Evolutionary conservation across 2,888 invertebrate genomes (phyloP).

Genomic region (Eugnorisma glareosa): DNA sequence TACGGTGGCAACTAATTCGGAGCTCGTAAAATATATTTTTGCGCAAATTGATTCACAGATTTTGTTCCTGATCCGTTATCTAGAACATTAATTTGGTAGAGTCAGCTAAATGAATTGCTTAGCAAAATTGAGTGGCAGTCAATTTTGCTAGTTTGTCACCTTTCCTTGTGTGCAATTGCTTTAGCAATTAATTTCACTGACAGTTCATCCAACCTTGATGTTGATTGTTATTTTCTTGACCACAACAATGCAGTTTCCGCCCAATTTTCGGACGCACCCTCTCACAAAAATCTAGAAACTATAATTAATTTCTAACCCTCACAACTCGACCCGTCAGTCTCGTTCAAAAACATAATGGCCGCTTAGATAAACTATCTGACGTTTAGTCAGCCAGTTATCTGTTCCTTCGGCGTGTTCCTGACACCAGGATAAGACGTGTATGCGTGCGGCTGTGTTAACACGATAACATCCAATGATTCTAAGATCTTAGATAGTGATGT

Average conservation of each 20-base stretch:
- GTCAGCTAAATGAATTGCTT: background rate
- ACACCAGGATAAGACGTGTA: constrained; percentile 47
- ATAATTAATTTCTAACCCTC: background rate
- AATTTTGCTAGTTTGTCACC: background rate
- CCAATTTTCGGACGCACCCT: background rate
- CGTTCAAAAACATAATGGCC: background rate
- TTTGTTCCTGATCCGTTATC: background rate
- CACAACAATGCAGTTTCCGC: background rate
- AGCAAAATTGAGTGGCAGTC: background rate
- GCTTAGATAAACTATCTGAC: constrained; percentile 57
- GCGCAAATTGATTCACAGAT: background rate
- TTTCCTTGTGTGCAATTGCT: background rate
- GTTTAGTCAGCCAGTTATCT: constrained; percentile 60
- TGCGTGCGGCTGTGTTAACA: constrained; percentile 24
- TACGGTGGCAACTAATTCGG: background rate
- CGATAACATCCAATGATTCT: constrained; percentile 43
- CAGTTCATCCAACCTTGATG: background rate
- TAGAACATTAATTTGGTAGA: background rate
- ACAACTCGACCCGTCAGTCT: background rate
- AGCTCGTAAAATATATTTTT: background rate
- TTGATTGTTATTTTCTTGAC: background rate
- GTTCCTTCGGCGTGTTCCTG: constrained; percentile 32
- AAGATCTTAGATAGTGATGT: constrained; percentile 32
- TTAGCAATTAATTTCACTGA: background rate
- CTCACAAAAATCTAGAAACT: background rate